A percentile compares a stretch with the other conserved stretches of the same genome.
Conservation (phyloP, 2,113 vertebrate species). For the Nothocercus julius region DNA sequence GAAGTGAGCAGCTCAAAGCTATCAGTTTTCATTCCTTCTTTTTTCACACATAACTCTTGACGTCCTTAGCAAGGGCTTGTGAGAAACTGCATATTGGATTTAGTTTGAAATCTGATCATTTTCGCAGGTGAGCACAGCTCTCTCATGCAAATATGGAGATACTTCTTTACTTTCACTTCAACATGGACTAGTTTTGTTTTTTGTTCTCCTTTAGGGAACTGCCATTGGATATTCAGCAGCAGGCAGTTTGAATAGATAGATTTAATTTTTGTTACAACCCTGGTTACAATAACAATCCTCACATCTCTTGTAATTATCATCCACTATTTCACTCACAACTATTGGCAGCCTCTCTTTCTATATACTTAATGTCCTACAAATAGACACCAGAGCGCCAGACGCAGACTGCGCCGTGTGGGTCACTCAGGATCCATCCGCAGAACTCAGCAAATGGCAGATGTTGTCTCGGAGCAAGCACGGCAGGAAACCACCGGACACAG, state of each 20-base stretch:
- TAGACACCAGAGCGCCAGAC: constrained; percentile 46
- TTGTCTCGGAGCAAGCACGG: neutral
- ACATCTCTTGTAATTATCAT: constrained; percentile 20
- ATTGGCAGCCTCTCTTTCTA: constrained; percentile 1
- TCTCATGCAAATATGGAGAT: constrained; percentile 41
- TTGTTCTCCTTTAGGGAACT: constrained; percentile 14
- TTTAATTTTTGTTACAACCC: constrained; percentile 50
- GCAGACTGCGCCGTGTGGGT: neutral
- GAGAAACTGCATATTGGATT: constrained; percentile 57
- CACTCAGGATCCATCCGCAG: constrained; percentile 30
- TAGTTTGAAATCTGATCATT: constrained; percentile 49
- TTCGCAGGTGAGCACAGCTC: constrained; percentile 38
- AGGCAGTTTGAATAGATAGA: constrained; percentile 48
- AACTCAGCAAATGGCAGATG: constrained; percentile 37
- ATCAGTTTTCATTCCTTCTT: constrained; percentile 47
- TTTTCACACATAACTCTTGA: constrained; percentile 62
- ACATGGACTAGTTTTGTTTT: neutral
- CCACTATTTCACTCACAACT: neutral
- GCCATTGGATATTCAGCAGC: constrained; percentile 49
- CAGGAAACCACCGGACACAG: neutral
- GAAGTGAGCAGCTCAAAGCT: constrained; percentile 30
- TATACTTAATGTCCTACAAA: constrained; percentile 24
- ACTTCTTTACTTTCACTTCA: neutral
- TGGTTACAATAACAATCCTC: constrained; percentile 33
- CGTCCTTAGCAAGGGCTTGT: constrained; percentile 48